Base-by-base conservation (phyloP, 2,888 invertebrate genomes). In the Limnephilus marmoratus region DNA sequence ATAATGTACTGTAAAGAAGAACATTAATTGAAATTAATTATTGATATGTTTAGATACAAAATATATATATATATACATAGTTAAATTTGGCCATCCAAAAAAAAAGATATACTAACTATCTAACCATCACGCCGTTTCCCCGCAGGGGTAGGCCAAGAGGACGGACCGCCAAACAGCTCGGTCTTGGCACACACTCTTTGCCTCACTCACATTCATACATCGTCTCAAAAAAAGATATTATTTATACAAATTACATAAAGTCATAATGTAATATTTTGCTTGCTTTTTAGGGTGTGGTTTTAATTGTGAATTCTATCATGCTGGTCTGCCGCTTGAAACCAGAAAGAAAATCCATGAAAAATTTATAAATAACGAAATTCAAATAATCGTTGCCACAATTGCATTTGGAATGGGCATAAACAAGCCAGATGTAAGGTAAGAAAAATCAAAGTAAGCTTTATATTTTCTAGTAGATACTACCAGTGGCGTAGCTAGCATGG, bases 351-450 rank as follows among this genome's bases (percentile, higher is more conserved):
- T 97, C 3, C 97, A 98, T 94, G 96, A 96, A 92, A 95, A 96
- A 37, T 98, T 98, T 94, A 95, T 97, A 0, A 96, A 95, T 93
- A 97, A 97, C 94, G 95, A 96, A 94, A 95, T 97, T 11, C 95
- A 96, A 94, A 95, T 96, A 9, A 96, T 97, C 49, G 96, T 97
- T 11, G 97, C 97, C 0, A 97, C 97, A 0, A 96, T 97, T 87
- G 97, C 97, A 3, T 97, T 97, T 95, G 97, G 97, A 68, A 97
- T 97, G 97, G 97, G 97, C 24, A 97, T 97, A 85, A 97, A 97
- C 94, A 97, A 97, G 94, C 97, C 97, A 12, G 97, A 98, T 95
- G 97, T 98, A 1, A 95, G 97, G 68, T 95, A 96, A 88, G 91
- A 81, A 90, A 86, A 68, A 68, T 68, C 9, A 5, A 24, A 9